These are phyloP conservation scores for Intellagama lesueurii DNA, from an alignment of 2,797 vertebrate genomes.

Conservation along the genomic window DNA sequence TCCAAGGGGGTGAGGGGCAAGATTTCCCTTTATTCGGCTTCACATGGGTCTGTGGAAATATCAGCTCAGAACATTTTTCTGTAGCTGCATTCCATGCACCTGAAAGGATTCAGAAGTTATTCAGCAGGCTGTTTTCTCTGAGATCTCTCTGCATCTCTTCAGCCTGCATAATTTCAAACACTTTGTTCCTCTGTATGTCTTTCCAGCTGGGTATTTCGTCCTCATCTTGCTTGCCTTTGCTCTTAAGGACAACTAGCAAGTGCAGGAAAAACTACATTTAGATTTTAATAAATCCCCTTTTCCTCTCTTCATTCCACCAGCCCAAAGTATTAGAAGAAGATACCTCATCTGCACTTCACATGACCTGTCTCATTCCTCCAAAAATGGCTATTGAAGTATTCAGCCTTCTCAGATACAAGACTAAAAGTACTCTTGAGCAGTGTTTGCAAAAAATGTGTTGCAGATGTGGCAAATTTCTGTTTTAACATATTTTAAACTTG, in stretches of 20 bases:
- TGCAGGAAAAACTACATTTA: slow-evolving; percentile 39
- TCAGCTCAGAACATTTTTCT: slow-evolving; percentile 18
- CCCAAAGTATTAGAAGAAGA: not conserved
- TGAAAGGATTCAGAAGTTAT: slow-evolving; percentile 39
- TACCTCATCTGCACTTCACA: not conserved
- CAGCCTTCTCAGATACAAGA: no score
- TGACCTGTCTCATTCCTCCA: not conserved
- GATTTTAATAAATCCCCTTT: not conserved
- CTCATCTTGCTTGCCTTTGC: slow-evolving; percentile 34
- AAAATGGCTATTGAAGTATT: no score
- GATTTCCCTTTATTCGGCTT: not conserved
- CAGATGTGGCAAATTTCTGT: no score
- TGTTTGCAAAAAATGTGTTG: no score
- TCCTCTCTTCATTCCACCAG: not conserved
- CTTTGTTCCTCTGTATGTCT: slow-evolving; percentile 37
- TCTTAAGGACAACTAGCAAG: slow-evolving; percentile 56
- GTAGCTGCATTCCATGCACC: slow-evolving; percentile 1
- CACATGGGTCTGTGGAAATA: not conserved
- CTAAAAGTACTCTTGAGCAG: no score
- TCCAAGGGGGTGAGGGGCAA: not conserved
- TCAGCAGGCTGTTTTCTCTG: slow-evolving; percentile 21
- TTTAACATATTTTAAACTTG: no score
- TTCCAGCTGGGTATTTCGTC: not conserved
- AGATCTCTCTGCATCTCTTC: slow-evolving; percentile 5
- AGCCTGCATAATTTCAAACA: slow-evolving; percentile 6